phyloP scores from a whole-genome alignment of 1,140 invertebrate species.

The Tetramorium alpestre region DNA sequence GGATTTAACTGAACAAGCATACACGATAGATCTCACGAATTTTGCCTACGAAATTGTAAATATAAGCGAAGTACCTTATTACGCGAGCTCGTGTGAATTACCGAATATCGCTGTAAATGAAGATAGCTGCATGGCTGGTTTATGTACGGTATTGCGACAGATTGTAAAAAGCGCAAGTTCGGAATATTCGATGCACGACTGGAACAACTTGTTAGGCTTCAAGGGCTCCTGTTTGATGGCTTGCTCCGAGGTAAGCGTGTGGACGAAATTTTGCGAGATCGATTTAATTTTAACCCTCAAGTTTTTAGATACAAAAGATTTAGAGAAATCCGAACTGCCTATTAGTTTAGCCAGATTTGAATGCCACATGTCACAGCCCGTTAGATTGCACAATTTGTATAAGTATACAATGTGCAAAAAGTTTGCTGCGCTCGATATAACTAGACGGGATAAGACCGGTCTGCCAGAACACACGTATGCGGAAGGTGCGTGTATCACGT shows the following conservation, averaged over 20 bases:
- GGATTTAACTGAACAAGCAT: slow-evolving; percentile 68
- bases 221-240: slow-evolving; percentile 91
- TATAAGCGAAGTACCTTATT: slow-evolving; percentile 76
- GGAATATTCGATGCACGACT: slow-evolving; percentile 76
- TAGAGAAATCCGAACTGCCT: slow-evolving; percentile 84
- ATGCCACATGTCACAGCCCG: slow-evolving; percentile 93
- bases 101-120: slow-evolving; percentile 87
- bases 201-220: slow-evolving; percentile 90
- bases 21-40: slow-evolving; percentile 73
- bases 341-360: slow-evolving; percentile 91
- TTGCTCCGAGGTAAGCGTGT: slow-evolving; percentile 94
- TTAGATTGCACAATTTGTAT: slow-evolving; percentile 94
- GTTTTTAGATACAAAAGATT: slow-evolving; percentile 61
- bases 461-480: slow-evolving; percentile 90
- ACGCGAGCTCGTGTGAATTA: slow-evolving; percentile 85
- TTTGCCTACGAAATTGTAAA: slow-evolving; percentile 75
- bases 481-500: slow-evolving; percentile 93
- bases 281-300: slow-evolving; percentile 89
- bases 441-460: slow-evolving; percentile 56
- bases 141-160: slow-evolving; percentile 90
- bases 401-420: slow-evolving; percentile 89
- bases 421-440: slow-evolving; percentile 70
- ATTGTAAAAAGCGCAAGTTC: slow-evolving; percentile 85
- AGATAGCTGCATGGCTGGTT: slow-evolving; percentile 89
- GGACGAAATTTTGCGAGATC: slow-evolving; percentile 97